phyloP scores from a whole-genome alignment of 2,797 vertebrate genomes.

The Bradypodion ventrale region DNA sequence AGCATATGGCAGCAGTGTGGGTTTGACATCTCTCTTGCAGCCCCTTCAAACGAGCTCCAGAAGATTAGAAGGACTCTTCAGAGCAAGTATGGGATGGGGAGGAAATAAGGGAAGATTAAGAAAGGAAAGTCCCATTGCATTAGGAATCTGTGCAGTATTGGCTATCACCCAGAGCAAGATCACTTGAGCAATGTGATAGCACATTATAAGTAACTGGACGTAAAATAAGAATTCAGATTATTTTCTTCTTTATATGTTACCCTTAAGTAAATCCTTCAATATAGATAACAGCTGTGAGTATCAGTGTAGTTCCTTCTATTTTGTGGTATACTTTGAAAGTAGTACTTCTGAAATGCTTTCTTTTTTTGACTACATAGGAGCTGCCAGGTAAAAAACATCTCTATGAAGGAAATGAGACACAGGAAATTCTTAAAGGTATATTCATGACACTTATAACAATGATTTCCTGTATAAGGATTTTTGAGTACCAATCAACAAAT shows the following conservation, averaged over 20 bases:
- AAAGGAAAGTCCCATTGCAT: background rate
- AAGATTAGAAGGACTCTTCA: background rate
- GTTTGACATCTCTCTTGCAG: background rate
- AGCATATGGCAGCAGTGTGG: background rate
- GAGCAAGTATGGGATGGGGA: background rate
- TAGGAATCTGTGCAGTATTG: background rate
- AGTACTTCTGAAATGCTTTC: slow-evolving; percentile 13
- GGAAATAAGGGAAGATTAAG: background rate
- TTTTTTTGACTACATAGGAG: slow-evolving; percentile 38
- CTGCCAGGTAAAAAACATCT: slow-evolving; percentile 46
- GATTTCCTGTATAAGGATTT: slow-evolving; percentile 1
- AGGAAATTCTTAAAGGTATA: slow-evolving; percentile 62
- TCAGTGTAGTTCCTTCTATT: background rate
- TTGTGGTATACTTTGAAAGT: background rate
- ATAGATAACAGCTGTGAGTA: background rate
- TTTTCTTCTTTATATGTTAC: background rate
- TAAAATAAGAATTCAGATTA: background rate
- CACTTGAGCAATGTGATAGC: background rate
- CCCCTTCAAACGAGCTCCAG: background rate
- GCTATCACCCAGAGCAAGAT: background rate
- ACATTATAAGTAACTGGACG: background rate
- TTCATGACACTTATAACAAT: slow-evolving; percentile 11
- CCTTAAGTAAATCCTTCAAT: background rate
- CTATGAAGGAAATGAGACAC: slow-evolving; percentile 32
- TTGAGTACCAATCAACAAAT: background rate